Base-by-base conservation (phyloP, 2,113 vertebrate species). In the Halcyon senegalensis region DNA sequence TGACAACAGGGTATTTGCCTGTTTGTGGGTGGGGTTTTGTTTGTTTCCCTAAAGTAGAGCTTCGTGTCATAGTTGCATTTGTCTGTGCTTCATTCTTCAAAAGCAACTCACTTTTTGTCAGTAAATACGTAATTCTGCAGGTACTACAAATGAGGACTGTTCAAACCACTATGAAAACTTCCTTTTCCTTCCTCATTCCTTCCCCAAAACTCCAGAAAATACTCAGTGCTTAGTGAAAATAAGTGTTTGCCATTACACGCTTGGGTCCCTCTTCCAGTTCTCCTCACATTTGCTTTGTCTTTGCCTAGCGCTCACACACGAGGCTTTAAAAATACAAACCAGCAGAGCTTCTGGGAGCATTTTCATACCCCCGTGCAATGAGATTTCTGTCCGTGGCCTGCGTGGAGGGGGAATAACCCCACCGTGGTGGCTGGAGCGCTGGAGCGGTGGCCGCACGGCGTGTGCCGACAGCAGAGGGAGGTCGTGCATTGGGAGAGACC, bases 401-500 rank as follows among this genome's bases (percentile, higher is more conserved):
- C 4, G 27, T 0, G 4, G 2, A 7, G 25, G 25, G 33, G 20
- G 9, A 7, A 35, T 4, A 13, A 39, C 8, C 27, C 20, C 8
- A 31, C 18, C 6, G 13, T 13, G 41, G 30, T 44, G 30, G 64
- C 30, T 43, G 39, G 27, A 5, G 62, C 55, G 55, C 55, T 1
- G 73, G 5, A 44, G 50, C 4, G 16, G 44, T 8, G 68, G 14
- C 68, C 11, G 77, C 48, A 4, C 21, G 3, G 72, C 3, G 9
- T 7, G 30, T 1, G 35, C 90, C 2, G 74, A 94, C 95, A 58
- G 84, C 89, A 97, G 96, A 95, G 96, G 96, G 95, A 95, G 93
- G 80, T 31, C 93, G 89, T 95, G 95, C 24, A 3, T 75, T 92
- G 3, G 67, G 60, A 90, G 82, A 63, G 93, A 37, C 4, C 13